Evolutionary conservation across 2,888 invertebrate species (phyloP).

Genomic region (Caenorhabditis sinica): DNA sequence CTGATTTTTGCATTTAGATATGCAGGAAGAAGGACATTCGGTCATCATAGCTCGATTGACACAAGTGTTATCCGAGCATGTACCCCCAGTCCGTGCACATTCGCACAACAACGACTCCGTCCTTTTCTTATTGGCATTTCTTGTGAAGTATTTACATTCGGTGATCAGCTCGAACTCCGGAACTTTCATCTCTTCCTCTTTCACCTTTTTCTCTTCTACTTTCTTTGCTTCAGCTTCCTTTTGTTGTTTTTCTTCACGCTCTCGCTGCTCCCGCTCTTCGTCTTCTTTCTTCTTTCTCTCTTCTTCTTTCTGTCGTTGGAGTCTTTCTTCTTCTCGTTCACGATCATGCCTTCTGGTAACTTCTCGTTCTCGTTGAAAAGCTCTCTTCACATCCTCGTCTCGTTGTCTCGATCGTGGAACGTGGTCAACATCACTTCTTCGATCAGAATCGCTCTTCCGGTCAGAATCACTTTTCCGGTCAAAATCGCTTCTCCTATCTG

Average conservation of each 20-base stretch:
- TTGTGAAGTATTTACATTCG: constrained; percentile 51
- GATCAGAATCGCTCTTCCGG: constrained; percentile 33
- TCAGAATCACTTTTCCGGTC: not conserved
- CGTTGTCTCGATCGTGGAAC: constrained; percentile 13
- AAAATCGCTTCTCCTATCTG: not conserved
- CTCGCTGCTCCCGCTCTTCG: constrained; percentile 3
- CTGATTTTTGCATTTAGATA: constrained; percentile 83
- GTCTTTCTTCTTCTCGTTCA: constrained; percentile 37
- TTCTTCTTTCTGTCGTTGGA: constrained; percentile 20
- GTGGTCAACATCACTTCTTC: constrained; percentile 1
- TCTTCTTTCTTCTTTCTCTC: constrained; percentile 28
- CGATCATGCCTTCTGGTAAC: constrained; percentile 17
- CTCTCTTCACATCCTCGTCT: constrained; percentile 59
- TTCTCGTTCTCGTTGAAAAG: constrained; percentile 48
- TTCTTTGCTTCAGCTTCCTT: constrained; percentile 20
- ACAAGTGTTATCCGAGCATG: constrained; percentile 71
- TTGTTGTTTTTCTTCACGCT: constrained; percentile 14
- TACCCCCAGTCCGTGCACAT: constrained; percentile 41
- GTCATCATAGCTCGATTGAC: constrained; percentile 75
- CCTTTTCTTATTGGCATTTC: constrained; percentile 57
- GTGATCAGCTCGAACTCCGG: constrained; percentile 48
- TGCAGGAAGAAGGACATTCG: constrained; percentile 91
- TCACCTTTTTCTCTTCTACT: constrained; percentile 18
- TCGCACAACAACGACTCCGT: constrained; percentile 62
- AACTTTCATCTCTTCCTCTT: constrained; percentile 48